These are phyloP conservation scores for Babylonia areolata DNA, from an alignment of 1,140 invertebrate species.

Conservation along the genomic window DNA sequence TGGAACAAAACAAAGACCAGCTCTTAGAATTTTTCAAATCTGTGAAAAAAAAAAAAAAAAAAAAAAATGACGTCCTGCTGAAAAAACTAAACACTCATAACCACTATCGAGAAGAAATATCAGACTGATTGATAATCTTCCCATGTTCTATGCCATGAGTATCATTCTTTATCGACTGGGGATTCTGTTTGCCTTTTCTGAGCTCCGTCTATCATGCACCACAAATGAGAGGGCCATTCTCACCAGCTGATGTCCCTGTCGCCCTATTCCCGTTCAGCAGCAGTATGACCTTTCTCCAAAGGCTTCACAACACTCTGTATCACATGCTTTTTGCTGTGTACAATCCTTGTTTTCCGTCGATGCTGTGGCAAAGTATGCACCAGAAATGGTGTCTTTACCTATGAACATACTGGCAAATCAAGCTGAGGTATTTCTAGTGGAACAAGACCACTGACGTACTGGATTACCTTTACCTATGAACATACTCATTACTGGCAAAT, in stretches of 20 bases:
- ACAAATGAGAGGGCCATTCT: conserved; percentile 6
- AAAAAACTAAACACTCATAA: conserved; percentile 23
- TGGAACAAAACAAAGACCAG: neutral
- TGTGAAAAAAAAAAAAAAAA: neutral
- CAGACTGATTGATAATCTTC: conserved; percentile 34
- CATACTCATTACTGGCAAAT: neutral
- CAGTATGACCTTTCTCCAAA: conserved; percentile 41
- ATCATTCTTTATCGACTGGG: conserved; percentile 42
- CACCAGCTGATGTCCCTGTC: conserved; percentile 19
- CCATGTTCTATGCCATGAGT: conserved; percentile 13
- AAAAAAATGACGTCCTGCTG: conserved; percentile 8
- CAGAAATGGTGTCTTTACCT: conserved; percentile 29
- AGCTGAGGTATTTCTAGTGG: conserved; percentile 42
- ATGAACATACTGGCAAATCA: conserved; percentile 14
- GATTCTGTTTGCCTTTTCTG: conserved; percentile 38
- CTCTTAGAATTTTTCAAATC: conserved; percentile 19
- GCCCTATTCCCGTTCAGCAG: conserved; percentile 1
- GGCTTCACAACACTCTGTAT: conserved; percentile 26
- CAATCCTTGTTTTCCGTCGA: neutral
- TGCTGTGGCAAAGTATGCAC: conserved; percentile 24
- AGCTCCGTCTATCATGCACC: conserved; percentile 20
- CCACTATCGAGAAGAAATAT: neutral
- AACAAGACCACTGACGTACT: conserved; percentile 36
- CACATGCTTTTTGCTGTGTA: neutral
- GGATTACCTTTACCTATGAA: conserved; percentile 38